Evolutionary conservation across 2,113 vertebrate genomes (phyloP).

Genomic region (Anser cygnoides): DNA sequence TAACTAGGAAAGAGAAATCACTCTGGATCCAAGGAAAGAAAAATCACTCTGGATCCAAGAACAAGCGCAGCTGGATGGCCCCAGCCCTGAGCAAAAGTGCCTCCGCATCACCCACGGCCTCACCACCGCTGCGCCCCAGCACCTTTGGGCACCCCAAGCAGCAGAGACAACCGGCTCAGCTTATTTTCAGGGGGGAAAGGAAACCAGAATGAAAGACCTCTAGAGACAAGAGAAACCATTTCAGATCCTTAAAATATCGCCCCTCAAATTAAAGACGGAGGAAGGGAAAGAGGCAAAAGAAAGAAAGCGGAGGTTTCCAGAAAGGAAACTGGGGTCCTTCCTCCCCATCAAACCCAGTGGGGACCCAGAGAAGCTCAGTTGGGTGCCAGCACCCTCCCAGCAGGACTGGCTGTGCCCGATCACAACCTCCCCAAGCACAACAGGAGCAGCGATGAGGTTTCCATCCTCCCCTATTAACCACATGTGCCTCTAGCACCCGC

Average conservation of each 20-base stretch:
- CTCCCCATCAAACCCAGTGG: background rate
- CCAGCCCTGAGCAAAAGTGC: background rate
- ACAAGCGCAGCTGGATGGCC: background rate
- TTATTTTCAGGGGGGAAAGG: background rate
- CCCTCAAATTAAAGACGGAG: background rate
- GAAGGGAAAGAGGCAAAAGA: background rate
- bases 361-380: background rate
- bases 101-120: background rate
- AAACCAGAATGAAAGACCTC: background rate
- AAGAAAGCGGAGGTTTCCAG: background rate
- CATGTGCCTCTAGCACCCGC: background rate
- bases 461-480: background rate
- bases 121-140: background rate
- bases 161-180: background rate
- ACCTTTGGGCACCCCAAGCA: rapidly evolving
- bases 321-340: background rate
- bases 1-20: background rate
- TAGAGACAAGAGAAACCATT: background rate
- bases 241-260: background rate
- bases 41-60: background rate
- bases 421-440: background rate
- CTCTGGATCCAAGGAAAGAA: background rate
- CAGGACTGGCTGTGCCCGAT: too few species aligned
- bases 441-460: background rate
- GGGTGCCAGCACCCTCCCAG: too few species aligned